These are phyloP conservation scores for Lytechinus pictus DNA, from an alignment of 35 echinoderm and acorn worm genomes.

Conservation along the genomic window DNA sequence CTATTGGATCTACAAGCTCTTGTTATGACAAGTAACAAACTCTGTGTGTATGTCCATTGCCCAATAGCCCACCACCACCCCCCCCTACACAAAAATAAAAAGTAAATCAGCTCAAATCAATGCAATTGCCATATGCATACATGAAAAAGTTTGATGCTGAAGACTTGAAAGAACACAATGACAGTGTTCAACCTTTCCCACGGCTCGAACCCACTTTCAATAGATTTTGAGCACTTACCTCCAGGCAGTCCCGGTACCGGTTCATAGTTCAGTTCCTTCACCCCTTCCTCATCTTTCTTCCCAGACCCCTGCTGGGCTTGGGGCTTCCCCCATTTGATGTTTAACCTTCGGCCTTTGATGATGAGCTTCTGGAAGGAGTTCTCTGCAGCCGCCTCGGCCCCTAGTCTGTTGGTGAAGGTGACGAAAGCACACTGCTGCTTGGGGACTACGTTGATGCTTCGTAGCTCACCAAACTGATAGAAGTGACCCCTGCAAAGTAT, in stretches of 20 bases:
- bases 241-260: conserved; percentile 94
- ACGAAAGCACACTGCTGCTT: conserved; percentile 99
- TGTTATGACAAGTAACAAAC: no score
- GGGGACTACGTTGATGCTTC: conserved; percentile 89
- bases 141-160: no score
- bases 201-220: not conserved
- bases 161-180: no score
- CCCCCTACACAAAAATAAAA: no score
- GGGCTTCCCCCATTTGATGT: conserved; percentile 97
- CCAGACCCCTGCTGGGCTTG: conserved; percentile 76
- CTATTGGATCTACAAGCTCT: no score
- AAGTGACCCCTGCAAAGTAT: conserved; percentile 78
- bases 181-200: no score
- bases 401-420: conserved; percentile 72
- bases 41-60: no score
- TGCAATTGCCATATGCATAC: no score
- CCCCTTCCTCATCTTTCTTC: conserved; percentile 56
- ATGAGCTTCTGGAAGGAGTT: conserved; percentile 97
- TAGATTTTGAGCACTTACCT: conserved; percentile 61
- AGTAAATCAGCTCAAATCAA: no score
- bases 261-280: conserved; percentile 60
- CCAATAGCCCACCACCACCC: no score
- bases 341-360: conserved; percentile 94
- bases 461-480: conserved; percentile 99
- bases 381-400: conserved; percentile 85